Percentiles rank a stretch among this genome's conserved stretches.
These are phyloP conservation scores for Pardalotus punctatus DNA, from an alignment of 2,113 vertebrate genomes.

Conservation along the genomic window DNA sequence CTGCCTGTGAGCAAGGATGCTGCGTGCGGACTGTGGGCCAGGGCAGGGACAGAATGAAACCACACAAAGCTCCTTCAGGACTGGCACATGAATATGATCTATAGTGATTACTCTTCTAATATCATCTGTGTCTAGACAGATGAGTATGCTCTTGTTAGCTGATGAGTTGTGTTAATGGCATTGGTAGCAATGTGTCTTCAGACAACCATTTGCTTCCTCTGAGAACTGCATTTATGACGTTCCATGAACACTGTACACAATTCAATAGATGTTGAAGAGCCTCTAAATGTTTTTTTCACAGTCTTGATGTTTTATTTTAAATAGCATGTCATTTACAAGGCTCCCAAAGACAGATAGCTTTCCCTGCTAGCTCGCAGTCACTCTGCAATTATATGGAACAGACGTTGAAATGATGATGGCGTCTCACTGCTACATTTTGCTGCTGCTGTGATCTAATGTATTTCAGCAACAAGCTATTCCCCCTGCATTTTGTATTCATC, in stretches of 20 bases:
- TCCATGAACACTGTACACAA: slow-evolving; percentile 18
- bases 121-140: slow-evolving; percentile 52
- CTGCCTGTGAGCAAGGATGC: neutral
- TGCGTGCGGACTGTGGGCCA: neutral
- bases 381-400: slow-evolving; percentile 54
- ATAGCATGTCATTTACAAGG: slow-evolving; percentile 41
- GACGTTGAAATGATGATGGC: slow-evolving; percentile 17
- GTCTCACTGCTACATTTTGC: slow-evolving; percentile 49
- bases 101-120: slow-evolving; percentile 39
- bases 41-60: neutral
- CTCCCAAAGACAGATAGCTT: slow-evolving; percentile 39
- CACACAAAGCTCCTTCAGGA: neutral
- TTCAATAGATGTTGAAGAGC: slow-evolving; percentile 45
- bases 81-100: neutral
- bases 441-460: slow-evolving; percentile 38
- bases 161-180: slow-evolving; percentile 56
- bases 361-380: slow-evolving; percentile 5
- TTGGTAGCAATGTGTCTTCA: slow-evolving; percentile 33
- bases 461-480: slow-evolving; percentile 41
- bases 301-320: slow-evolving; percentile 58
- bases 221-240: slow-evolving; percentile 32
- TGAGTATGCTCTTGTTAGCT: slow-evolving; percentile 49
- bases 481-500: slow-evolving; percentile 44
- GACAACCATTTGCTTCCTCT: slow-evolving; percentile 57
- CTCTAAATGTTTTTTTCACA: slow-evolving; percentile 34